Conservation (phyloP, 2,888 invertebrate genomes). For the Andrena minutula region DNA sequence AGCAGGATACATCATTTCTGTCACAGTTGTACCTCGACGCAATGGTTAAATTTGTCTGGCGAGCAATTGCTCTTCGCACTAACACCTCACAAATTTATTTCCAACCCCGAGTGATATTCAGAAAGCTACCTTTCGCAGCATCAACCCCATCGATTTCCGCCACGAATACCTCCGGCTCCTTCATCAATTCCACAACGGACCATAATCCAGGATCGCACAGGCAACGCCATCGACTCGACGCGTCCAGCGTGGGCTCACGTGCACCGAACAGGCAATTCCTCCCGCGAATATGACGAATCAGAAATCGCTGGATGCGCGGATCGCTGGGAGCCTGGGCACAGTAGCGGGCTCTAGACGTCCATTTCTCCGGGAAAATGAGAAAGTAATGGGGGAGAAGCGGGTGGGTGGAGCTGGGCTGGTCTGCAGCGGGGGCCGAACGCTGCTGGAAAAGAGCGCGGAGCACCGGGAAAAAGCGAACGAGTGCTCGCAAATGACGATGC, state of each 20-base stretch:
- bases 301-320: conserved; percentile 48
- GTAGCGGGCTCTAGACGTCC: conserved; percentile 46
- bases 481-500: conserved; percentile 78
- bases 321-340: conserved; percentile 20
- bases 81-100: neutral
- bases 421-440: conserved; percentile 35
- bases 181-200: neutral
- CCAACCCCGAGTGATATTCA: neutral
- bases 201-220: neutral
- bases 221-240: no score
- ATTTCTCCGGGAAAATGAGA: conserved; percentile 73
- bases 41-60: neutral
- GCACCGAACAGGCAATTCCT: neutral
- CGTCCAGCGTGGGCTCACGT: neutral
- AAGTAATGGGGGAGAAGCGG: conserved; percentile 65
- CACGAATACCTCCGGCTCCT: neutral
- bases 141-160: neutral
- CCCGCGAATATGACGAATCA: conserved; percentile 33
- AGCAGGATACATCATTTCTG: conserved; percentile 13
- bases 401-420: conserved; percentile 61
- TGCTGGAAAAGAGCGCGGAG: conserved; percentile 19
- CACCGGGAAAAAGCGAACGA: conserved; percentile 52
- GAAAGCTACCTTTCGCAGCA: neutral
- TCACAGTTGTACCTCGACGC: neutral
- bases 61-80: neutral